Conservation (phyloP, 2,888 invertebrate genomes). For the Cancer borealis region DNA sequence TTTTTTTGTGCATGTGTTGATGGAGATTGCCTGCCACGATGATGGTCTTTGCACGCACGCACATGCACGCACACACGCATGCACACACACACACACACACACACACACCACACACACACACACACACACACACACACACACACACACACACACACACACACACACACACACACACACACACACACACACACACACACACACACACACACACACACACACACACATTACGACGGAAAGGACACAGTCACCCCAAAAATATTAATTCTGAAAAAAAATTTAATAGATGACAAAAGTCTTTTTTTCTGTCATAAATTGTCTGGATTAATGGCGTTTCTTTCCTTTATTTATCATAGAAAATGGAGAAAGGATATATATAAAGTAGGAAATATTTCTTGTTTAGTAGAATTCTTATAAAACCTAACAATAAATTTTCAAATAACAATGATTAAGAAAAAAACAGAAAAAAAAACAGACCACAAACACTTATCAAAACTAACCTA, state of each 20-base stretch:
- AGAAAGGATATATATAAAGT: background rate
- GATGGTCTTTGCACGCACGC: background rate
- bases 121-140: conserved; percentile 40
- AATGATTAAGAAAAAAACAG: background rate
- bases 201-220: conserved; percentile 3
- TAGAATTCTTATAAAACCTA: background rate
- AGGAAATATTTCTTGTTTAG: background rate
- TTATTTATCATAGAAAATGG: background rate
- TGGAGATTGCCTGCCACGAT: conserved; percentile 2
- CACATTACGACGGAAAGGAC: background rate
- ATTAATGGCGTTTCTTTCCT: too few species aligned
- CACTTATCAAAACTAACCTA: background rate
- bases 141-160: conserved; percentile 40
- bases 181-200: conserved; percentile 20
- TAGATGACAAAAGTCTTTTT: background rate
- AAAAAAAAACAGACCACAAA: background rate
- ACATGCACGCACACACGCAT: background rate
- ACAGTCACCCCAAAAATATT: background rate
- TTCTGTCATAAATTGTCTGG: background rate
- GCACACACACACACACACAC: conserved; percentile 37
- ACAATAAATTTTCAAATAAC: background rate
- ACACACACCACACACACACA: conserved; percentile 40
- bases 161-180: conserved; percentile 23
- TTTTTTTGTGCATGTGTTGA: background rate
- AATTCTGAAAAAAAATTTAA: background rate